Base-by-base conservation (phyloP, 1,140 invertebrate species). In the Pachypsylla venusta region DNA sequence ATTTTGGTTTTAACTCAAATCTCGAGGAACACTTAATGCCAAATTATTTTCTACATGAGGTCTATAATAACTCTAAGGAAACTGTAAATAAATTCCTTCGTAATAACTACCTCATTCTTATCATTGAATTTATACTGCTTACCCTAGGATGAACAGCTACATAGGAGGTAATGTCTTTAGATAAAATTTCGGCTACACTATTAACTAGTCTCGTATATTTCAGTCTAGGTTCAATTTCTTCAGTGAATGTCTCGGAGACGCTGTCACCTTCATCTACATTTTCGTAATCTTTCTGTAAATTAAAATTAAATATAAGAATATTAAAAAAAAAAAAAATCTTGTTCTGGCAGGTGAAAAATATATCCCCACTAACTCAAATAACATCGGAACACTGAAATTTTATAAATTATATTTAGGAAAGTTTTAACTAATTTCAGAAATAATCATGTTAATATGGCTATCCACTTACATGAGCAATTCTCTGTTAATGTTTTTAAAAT, bases 71-170 rank as follows among this genome's bases (percentile, higher is more conserved):
- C n/a, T n/a, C n/a, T n/a, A n/a, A n/a, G n/a, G n/a, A n/a, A n/a
- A n/a, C n/a, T n/a, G n/a, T n/a, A n/a, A n/a, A n/a, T n/a, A n/a
- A n/a, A n/a, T n/a, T n/a, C n/a, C n/a, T n/a, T n/a, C n/a, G n/a
- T n/a, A n/a, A n/a, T n/a, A n/a, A n/a, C n/a, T n/a, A n/a, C n/a
- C n/a, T n/a, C n/a, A n/a, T n/a, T n/a, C n/a, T n/a, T n/a, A n/a
- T n/a, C n/a, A n/a, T n/a, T n/a, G n/a, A n/a, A n/a, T n/a, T n/a
- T n/a, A n/a, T n/a, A n/a, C n/a, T n/a, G n/a, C 55, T 59, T 70
- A 89, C 87, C 75, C 95, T 96, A 16, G 89, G 80, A 74, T 97
- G 90, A 14, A 95, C 87, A 64, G 89, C 85, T 64, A 94, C 84
- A 68, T 89, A 94, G 69, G 85, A 92, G 22, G 91, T 87, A 61